Conservation (phyloP, 2,888 invertebrate genomes). For the Drosophila aldrichi region DNA sequence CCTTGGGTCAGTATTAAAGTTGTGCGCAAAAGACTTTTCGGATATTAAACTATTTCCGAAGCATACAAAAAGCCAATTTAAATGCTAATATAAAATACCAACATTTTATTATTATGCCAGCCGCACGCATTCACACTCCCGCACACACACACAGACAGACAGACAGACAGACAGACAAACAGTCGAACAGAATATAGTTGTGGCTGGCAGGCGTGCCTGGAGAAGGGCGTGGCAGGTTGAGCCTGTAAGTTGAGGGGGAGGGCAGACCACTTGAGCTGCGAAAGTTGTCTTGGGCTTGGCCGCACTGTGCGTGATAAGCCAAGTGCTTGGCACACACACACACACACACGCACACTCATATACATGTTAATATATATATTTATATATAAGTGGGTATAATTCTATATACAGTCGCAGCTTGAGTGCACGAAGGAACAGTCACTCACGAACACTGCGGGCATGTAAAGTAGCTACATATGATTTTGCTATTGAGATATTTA, state of each 20-base stretch:
- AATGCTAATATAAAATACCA: slow-evolving; percentile 82
- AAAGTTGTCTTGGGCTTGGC: slow-evolving; percentile 62
- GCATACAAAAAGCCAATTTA: slow-evolving; percentile 81
- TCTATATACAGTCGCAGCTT: slow-evolving; percentile 12
- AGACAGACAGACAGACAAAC: slow-evolving; percentile 12
- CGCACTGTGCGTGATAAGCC: slow-evolving; percentile 75
- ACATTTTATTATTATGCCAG: slow-evolving; percentile 82
- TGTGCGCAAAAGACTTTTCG: slow-evolving; percentile 62
- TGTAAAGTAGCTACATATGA: slow-evolving; percentile 58
- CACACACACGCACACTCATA: slow-evolving; percentile 11
- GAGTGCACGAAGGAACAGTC: slow-evolving; percentile 10
- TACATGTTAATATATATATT: slow-evolving; percentile 1
- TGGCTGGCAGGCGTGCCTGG: not conserved
- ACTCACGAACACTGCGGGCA: slow-evolving; percentile 52
- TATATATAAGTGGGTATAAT: slow-evolving; percentile 8
- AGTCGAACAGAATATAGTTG: slow-evolving; percentile 14
- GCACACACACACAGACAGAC: slow-evolving; percentile 4
- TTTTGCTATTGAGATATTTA: slow-evolving; percentile 14
- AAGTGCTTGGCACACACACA: slow-evolving; percentile 57
- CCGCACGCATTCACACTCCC: slow-evolving; percentile 63
- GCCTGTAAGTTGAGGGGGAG: slow-evolving; percentile 3
- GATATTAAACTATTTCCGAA: slow-evolving; percentile 82
- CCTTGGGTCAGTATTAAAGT: slow-evolving; percentile 50
- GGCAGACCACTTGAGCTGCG: slow-evolving; percentile 54
- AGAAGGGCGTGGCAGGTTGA: slow-evolving; percentile 22